These are phyloP conservation scores for Cottus gobio DNA, from an alignment of 2,113 vertebrate species.

Conservation along the genomic window DNA sequence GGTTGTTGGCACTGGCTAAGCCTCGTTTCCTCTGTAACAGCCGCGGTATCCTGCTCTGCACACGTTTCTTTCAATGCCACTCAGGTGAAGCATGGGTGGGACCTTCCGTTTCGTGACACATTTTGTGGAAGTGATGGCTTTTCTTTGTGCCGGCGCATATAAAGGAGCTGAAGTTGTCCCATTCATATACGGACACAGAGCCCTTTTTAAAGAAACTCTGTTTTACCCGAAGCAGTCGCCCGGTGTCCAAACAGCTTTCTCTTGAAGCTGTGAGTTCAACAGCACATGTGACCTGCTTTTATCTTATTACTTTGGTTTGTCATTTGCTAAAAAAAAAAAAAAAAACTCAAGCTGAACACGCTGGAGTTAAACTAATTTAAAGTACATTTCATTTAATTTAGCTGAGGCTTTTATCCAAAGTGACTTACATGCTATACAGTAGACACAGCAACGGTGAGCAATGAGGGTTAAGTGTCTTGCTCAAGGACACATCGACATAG, in stretches of 20 bases:
- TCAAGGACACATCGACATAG: too few relatives aligned
- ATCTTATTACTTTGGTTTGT: slow-evolving; percentile 64
- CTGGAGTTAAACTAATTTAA: slow-evolving; percentile 21
- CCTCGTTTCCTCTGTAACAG: slow-evolving; percentile 82
- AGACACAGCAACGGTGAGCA: too few relatives aligned
- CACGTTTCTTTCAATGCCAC: slow-evolving; percentile 75
- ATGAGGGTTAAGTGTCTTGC: too few relatives aligned
- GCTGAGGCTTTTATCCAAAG: too few relatives aligned
- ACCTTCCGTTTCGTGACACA: slow-evolving; percentile 83
- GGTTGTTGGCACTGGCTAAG: slow-evolving; percentile 80
- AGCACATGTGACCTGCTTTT: slow-evolving; percentile 47
- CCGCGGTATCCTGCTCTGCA: slow-evolving; percentile 82
- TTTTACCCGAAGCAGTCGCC: slow-evolving; percentile 57
- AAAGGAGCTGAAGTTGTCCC: slow-evolving; percentile 75
- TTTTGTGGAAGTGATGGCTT: slow-evolving; percentile 79
- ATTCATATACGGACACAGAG: slow-evolving; percentile 71
- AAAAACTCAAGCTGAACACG: slow-evolving; percentile 14
- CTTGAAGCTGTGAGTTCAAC: slow-evolving; percentile 39
- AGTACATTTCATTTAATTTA: too few relatives aligned
- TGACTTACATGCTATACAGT: too few relatives aligned
- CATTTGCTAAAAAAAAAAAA: slow-evolving; percentile 5
- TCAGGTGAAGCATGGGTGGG: slow-evolving; percentile 83
- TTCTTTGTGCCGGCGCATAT: slow-evolving; percentile 79
- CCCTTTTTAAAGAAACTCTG: slow-evolving; percentile 70
- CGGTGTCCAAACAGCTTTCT: slow-evolving; percentile 45